Evolutionary conservation across 1,140 invertebrate species (phyloP).

Genomic region (Diorhabda elongata): DNA sequence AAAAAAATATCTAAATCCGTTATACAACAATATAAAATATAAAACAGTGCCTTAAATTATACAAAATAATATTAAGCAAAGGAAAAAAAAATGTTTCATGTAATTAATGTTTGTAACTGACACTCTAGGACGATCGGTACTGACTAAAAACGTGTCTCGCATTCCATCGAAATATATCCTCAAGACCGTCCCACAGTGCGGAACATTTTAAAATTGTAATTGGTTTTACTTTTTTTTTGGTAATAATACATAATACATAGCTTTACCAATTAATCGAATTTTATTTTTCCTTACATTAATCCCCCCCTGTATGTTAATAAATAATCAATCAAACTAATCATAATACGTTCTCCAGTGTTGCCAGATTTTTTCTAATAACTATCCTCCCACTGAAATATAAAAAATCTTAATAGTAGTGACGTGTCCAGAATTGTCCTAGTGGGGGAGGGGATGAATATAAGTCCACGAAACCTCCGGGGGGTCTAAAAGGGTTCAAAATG

Average conservation of each 20-base stretch:
- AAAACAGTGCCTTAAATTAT: slow-evolving; percentile 40
- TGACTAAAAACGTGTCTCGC: slow-evolving; percentile 34
- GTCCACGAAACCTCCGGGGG: no score
- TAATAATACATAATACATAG: neutral
- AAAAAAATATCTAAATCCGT: slow-evolving; percentile 23
- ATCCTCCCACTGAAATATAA: no score
- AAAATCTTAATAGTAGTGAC: no score
- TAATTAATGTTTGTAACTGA: slow-evolving; percentile 25
- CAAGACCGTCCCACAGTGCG: slow-evolving; percentile 6
- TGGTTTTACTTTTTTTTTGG: neutral
- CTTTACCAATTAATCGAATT: slow-evolving; percentile 9
- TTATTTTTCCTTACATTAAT: neutral
- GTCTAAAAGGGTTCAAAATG: no score
- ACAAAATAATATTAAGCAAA: slow-evolving; percentile 30
- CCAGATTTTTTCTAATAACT: no score
- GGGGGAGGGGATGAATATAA: no score
- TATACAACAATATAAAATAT: slow-evolving; percentile 16
- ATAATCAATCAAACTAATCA: no score
- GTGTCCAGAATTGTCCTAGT: no score
- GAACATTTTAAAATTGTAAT: neutral
- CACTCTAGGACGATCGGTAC: slow-evolving; percentile 20
- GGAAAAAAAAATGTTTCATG: slow-evolving; percentile 12
- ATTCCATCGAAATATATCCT: slow-evolving; percentile 26
- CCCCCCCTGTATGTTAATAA: neutral
- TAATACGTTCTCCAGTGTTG: no score